A percentile compares a stretch with the other conserved stretches of the same genome.
These are phyloP conservation scores for Pomacea canaliculata DNA, from an alignment of 2,888 invertebrate genomes.

Conservation along the genomic window DNA sequence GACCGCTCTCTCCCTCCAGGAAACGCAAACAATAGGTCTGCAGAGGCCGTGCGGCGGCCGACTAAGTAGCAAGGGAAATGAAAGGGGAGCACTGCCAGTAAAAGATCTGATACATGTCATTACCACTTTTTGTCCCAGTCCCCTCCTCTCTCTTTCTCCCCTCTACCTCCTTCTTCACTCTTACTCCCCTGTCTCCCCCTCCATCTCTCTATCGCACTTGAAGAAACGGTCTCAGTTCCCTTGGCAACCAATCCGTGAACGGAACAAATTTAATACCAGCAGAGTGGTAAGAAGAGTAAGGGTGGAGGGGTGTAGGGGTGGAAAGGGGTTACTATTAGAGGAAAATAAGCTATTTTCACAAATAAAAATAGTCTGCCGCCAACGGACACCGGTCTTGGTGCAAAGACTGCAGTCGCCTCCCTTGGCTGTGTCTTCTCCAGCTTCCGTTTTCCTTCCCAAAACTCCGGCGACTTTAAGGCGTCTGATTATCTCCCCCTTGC, in stretches of 20 bases:
- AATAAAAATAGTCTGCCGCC: constrained; percentile 39
- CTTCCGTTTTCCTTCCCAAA: constrained; percentile 45
- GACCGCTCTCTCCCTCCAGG: constrained; percentile 41
- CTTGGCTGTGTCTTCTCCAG: constrained; percentile 4
- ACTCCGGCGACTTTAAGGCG: constrained; percentile 32
- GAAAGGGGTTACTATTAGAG: constrained; percentile 36
- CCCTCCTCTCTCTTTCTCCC: not conserved
- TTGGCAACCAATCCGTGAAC: constrained; percentile 46
- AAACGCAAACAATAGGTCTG: constrained; percentile 44
- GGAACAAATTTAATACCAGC: constrained; percentile 49
- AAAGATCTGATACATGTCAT: constrained; percentile 47
- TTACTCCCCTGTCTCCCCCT: too few species aligned
- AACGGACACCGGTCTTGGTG: too few species aligned
- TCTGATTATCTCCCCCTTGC: constrained; percentile 35
- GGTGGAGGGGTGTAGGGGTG: not conserved
- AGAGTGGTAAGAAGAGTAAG: constrained; percentile 28
- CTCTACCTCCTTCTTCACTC: too few species aligned
- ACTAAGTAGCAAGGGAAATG: constrained; percentile 46
- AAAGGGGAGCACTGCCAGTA: constrained; percentile 47
- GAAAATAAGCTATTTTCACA: constrained; percentile 51
- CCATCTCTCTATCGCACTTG: constrained; percentile 28
- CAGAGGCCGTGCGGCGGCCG: constrained; percentile 35
- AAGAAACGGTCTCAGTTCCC: constrained; percentile 43
- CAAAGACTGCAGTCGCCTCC: too few species aligned
- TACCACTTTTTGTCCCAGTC: constrained; percentile 40